Percentiles rank a stretch among this genome's conserved stretches.
Conservation (phyloP, 2,888 invertebrate genomes). For the Danaus chrysippus region DNA sequence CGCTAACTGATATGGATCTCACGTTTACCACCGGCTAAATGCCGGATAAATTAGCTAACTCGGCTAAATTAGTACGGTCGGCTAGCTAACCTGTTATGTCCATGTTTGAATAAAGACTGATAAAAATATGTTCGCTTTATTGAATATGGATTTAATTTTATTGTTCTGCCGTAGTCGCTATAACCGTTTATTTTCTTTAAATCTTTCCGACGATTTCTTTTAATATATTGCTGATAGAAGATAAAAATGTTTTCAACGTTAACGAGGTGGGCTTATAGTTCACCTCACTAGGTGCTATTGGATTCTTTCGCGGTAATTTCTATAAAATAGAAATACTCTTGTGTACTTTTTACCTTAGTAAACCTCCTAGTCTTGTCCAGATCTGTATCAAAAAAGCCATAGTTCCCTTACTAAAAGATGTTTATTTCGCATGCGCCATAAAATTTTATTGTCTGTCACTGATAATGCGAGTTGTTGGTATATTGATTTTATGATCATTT, state of each 20-base stretch:
- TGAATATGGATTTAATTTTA: not conserved
- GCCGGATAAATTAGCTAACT: constrained; percentile 72
- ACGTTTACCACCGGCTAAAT: constrained; percentile 72
- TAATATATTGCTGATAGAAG: no score
- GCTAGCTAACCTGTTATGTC: constrained; percentile 34
- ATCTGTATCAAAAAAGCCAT: constrained; percentile 43
- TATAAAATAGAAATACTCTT: constrained; percentile 1
- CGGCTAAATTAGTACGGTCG: constrained; percentile 62
- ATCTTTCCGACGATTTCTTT: not conserved
- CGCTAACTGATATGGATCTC: constrained; percentile 67
- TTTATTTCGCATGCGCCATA: constrained; percentile 39
- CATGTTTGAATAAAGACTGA: constrained; percentile 21
- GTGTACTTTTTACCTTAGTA: constrained; percentile 30
- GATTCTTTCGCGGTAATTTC: constrained; percentile 35
- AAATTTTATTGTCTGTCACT: constrained; percentile 38
- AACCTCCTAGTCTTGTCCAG: constrained; percentile 33
- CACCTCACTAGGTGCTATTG: constrained; percentile 36
- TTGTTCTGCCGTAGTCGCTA: not conserved
- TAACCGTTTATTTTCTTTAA: not conserved
- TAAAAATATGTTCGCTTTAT: not conserved
- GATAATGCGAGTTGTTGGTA: constrained; percentile 25
- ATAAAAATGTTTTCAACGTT: no score
- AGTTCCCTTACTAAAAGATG: constrained; percentile 36
- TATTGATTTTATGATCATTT: constrained; percentile 19
- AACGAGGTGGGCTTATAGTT: no score